Base-by-base conservation (phyloP, 1,140 invertebrate genomes). In the Anthonomus grandis region DNA sequence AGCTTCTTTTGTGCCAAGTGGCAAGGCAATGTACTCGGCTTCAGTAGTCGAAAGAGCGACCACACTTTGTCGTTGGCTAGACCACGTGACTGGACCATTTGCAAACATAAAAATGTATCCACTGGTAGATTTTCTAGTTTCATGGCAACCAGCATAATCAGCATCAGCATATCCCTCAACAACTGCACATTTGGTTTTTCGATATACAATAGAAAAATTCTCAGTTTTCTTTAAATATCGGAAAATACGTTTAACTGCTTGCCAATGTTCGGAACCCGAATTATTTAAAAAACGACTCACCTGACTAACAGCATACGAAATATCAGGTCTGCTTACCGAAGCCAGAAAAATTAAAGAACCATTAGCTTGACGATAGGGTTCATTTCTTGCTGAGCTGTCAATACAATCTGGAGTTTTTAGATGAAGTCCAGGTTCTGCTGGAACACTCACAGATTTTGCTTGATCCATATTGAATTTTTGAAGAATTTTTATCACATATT, bases 361-460 rank as follows among this genome's bases (percentile, higher is more conserved):
- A 31, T 8, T n/a, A 8, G 27, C n/a, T 31, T 31, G 6, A 8
- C 27, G 27, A 31, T 31, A 31, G n/a, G 27, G 27, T 31, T 31
- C 27, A 31, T 31, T n/a, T 31, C 27, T 31, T 6, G n/a, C n/a
- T 31, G n/a, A 37, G 19, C 25, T 42, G 18, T 23, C 19, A 23
- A n/a, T n/a, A n/a, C n/a, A n/a, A n/a, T n/a, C n/a, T n/a, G n/a
- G n/a, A 13, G n/a, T 6, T 19, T n/a, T 36, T 18, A 49, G 19
- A 19, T 12, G 12, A 34, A 19, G 13, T 17, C 47, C 31, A 12
- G 18, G 12, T 12, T 49, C 27, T 5, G 27, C 31, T 34, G 31
- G 13, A 39, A 17, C 31, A n/a, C n/a, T n/a, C n/a, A n/a, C n/a
- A 63, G 51, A 10, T 54, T 31, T 44, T 53, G 27, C n/a, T n/a